These are phyloP conservation scores for Sebastes hubbsi DNA, from an alignment of 2,797 vertebrate genomes.

Conservation along the genomic window DNA sequence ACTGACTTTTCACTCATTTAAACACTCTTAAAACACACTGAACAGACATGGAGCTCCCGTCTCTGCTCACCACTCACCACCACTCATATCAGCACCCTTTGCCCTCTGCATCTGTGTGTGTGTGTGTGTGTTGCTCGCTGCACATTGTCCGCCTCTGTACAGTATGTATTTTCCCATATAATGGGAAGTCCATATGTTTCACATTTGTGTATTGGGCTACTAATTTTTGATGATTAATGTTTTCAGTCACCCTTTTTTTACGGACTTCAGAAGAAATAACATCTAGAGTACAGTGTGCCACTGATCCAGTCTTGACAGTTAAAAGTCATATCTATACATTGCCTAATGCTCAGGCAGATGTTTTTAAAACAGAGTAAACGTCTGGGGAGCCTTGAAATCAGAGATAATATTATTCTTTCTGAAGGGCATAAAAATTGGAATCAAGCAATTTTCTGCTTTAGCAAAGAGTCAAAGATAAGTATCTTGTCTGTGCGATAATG, in stretches of 20 bases:
- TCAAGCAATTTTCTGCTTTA: constrained; percentile 27
- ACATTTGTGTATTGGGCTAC: constrained; percentile 51
- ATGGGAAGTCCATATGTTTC: constrained; percentile 52
- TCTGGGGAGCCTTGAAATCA: constrained; percentile 34
- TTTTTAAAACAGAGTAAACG: constrained; percentile 48
- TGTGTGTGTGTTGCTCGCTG: constrained; percentile 31
- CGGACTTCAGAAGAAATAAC: constrained; percentile 17
- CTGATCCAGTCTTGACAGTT: constrained; percentile 27
- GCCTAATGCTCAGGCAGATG: constrained; percentile 11
- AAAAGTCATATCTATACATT: constrained; percentile 14
- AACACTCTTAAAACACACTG: constrained; percentile 82
- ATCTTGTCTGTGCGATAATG: constrained; percentile 58
- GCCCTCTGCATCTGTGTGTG: constrained; percentile 34
- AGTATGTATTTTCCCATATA: constrained; percentile 32
- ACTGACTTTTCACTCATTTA: constrained; percentile 85
- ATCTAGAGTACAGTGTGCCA: background rate
- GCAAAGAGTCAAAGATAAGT: constrained; percentile 45
- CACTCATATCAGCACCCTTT: constrained; percentile 71
- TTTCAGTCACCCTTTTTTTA: constrained; percentile 57
- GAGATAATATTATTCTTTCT: constrained; percentile 57
- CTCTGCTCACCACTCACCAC: constrained; percentile 76
- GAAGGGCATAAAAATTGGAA: constrained; percentile 6
- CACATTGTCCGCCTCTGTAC: constrained; percentile 11
- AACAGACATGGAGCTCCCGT: constrained; percentile 81
- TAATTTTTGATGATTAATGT: constrained; percentile 64